phyloP scores from a whole-genome alignment of 2,888 invertebrate species.

The Euzetes globulus region DNA sequence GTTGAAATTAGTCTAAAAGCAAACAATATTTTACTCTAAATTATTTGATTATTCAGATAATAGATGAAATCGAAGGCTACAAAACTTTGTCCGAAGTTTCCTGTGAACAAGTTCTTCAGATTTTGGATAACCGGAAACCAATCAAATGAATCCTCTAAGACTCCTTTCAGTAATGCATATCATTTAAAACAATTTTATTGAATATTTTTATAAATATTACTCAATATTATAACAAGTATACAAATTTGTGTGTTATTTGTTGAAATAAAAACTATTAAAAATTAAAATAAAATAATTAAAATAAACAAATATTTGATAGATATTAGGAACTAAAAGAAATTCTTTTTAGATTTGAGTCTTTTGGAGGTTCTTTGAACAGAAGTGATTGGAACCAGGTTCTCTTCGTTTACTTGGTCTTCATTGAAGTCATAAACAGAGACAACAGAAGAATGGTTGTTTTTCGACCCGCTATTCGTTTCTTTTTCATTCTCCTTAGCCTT shows the following conservation, averaged over 20 bases:
- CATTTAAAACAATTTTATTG: not conserved
- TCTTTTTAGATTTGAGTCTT: not conserved
- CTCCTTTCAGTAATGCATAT: not conserved
- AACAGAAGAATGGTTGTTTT: not conserved
- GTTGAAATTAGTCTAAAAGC: no score
- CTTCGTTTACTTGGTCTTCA: not conserved
- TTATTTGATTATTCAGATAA: constrained; percentile 10
- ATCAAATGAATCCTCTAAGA: not conserved
- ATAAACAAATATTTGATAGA: not conserved
- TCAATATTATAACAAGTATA: no score
- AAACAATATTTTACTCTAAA: no score
- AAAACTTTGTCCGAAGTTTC: constrained; percentile 5
- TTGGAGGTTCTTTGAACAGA: not conserved
- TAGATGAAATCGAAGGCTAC: not conserved
- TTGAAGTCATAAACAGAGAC: not conserved
- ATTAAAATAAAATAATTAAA: not conserved
- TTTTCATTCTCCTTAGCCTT: not conserved
- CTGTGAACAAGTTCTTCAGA: not conserved
- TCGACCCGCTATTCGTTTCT: not conserved
- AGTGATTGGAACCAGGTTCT: not conserved
- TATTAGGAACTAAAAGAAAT: not conserved
- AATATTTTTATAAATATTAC: not conserved
- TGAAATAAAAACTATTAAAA: no score
- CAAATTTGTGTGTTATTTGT: no score
- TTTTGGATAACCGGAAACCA: not conserved